These are phyloP conservation scores for Graphium colonna DNA, from an alignment of 2,888 invertebrate genomes.

Conservation along the genomic window DNA sequence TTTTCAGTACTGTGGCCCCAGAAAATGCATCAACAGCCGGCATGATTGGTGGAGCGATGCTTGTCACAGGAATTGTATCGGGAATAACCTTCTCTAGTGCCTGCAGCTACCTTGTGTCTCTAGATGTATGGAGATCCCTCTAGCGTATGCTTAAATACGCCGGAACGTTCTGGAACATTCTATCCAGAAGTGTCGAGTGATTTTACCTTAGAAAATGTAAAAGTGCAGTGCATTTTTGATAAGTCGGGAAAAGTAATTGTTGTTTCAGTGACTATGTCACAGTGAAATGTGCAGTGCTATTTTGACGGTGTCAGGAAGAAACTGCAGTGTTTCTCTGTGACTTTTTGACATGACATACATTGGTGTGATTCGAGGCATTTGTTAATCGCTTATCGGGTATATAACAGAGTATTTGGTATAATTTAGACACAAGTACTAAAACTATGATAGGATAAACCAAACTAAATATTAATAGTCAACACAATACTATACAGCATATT, in stretches of 20 bases:
- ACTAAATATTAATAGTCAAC: no score
- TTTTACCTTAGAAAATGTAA: no score
- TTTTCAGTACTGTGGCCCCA: constrained; percentile 87
- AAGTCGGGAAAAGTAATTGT: neutral
- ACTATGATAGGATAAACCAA: no score
- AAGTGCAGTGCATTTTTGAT: neutral
- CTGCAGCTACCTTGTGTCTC: constrained; percentile 81
- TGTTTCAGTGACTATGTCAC: no score
- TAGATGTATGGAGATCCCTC: constrained; percentile 41
- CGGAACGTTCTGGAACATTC: constrained; percentile 46
- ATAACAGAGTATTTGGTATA: no score
- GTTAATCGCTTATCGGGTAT: no score
- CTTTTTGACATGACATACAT: no score
- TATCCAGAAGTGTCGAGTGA: constrained; percentile 29
- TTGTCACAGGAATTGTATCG: constrained; percentile 92
- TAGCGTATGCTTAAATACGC: constrained; percentile 52
- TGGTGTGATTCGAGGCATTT: no score
- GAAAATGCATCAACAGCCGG: constrained; percentile 93
- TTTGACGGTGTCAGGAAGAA: neutral
- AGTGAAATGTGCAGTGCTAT: neutral
- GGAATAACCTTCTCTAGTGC: constrained; percentile 89
- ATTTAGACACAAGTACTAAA: no score
- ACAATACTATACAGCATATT: no score
- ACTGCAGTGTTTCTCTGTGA: no score
- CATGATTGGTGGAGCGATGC: constrained; percentile 96